These are phyloP conservation scores for Brachycybe producta DNA, from an alignment of 2,888 invertebrate genomes.

Conservation along the genomic window DNA sequence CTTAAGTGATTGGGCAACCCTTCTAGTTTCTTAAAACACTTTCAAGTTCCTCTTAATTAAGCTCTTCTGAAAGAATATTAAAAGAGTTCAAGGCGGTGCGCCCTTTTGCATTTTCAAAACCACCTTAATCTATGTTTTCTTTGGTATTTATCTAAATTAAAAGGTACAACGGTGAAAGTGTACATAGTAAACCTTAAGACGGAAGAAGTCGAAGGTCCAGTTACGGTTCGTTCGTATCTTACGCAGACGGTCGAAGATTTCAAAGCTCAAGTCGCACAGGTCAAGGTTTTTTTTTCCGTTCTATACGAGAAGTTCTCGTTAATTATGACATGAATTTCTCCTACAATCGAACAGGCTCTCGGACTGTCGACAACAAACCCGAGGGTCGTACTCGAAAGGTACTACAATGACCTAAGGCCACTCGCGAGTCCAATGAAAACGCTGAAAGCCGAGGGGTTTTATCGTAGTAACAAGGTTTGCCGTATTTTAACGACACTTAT, in stretches of 20 bases:
- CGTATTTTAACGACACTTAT: not conserved
- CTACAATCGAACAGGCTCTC: slow-evolving; percentile 1
- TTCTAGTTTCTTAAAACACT: no score
- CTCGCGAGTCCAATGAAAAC: slow-evolving; percentile 29
- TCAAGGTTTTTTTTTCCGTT: slow-evolving; percentile 21
- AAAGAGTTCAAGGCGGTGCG: no score
- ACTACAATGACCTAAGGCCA: slow-evolving; percentile 30
- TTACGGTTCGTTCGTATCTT: slow-evolving; percentile 45
- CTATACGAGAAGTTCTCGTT: not conserved
- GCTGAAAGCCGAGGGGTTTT: slow-evolving; percentile 33
- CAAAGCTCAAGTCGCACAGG: slow-evolving; percentile 42
- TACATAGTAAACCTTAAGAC: slow-evolving; percentile 47
- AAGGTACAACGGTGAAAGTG: slow-evolving; percentile 45
- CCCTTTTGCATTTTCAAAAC: no score
- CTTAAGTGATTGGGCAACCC: no score
- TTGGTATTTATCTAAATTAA: not conserved
- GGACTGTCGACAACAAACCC: not conserved
- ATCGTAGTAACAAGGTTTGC: slow-evolving; percentile 33
- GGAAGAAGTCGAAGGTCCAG: slow-evolving; percentile 48
- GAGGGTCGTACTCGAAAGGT: slow-evolving; percentile 18
- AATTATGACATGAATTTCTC: not conserved
- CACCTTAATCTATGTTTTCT: no score
- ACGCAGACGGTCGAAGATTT: slow-evolving; percentile 45
- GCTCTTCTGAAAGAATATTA: no score
- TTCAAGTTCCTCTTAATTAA: no score